Conservation (phyloP, 2,888 invertebrate genomes). For the Acleris emargana region DNA sequence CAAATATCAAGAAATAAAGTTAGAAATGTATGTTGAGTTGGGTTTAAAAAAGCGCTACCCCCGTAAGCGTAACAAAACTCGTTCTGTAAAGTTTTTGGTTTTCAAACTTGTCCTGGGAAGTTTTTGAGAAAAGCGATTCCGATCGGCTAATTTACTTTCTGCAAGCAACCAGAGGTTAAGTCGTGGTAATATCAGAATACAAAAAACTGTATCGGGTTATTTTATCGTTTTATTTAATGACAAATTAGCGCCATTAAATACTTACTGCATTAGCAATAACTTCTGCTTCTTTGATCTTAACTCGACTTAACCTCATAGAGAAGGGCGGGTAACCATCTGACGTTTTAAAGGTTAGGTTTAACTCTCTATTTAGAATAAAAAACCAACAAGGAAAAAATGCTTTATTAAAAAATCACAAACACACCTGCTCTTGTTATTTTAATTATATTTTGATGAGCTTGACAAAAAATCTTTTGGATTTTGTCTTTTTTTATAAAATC, state of each 20-base stretch:
- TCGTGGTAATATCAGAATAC: neutral
- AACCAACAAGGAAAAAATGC: no score
- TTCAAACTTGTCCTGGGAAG: neutral
- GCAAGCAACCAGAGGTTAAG: neutral
- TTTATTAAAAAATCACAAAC: no score
- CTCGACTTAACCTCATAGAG: neutral
- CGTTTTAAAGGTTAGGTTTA: neutral
- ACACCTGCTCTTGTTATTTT: no score
- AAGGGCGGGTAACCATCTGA: slow-evolving; percentile 1
- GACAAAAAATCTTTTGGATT: no score
- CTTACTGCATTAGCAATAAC: no score
- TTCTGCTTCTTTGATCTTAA: neutral
- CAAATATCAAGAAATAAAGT: no score
- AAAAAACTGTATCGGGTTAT: neutral
- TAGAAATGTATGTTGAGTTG: no score
- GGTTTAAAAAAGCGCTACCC: neutral
- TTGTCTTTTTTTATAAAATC: no score
- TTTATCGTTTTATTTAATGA: neutral
- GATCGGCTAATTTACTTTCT: neutral
- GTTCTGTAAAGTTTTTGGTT: neutral
- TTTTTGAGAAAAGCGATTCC: neutral
- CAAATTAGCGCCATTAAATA: no score
- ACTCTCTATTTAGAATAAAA: neutral
- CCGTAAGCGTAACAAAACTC: neutral
- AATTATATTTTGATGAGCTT: no score